A percentile compares a stretch with the other conserved stretches of the same genome.
Conservation (phyloP, 2,797 vertebrate species). For the Hippoglossus hippoglossus region DNA sequence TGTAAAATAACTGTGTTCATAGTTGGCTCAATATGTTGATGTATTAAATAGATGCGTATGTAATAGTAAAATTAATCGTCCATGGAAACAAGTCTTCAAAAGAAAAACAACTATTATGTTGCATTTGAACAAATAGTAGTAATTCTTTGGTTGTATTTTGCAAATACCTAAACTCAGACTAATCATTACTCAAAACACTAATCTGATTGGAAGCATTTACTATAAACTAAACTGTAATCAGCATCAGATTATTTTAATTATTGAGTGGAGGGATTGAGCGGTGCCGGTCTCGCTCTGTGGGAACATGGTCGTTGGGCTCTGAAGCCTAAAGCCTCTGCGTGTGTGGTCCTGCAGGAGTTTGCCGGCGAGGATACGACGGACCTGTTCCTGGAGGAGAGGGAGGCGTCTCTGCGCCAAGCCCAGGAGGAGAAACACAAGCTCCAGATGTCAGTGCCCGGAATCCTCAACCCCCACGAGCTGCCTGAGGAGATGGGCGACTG, state of each 20-base stretch:
- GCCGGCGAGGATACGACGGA: constrained; percentile 98
- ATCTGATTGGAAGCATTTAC: constrained; percentile 1
- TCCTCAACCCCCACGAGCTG: constrained; percentile 98
- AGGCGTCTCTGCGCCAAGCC: constrained; percentile 94
- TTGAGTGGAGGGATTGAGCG: neutral
- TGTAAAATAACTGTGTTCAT: too few species aligned
- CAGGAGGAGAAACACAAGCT: constrained; percentile 99
- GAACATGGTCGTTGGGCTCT: too few species aligned
- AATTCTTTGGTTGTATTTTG: too few species aligned
- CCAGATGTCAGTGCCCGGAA: constrained; percentile 98
- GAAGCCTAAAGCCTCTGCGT: neutral
- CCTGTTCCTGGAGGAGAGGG: constrained; percentile 96
- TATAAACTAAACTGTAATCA: too few species aligned
- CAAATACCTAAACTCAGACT: too few species aligned
- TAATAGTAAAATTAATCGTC: too few species aligned
- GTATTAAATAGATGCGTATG: too few species aligned
- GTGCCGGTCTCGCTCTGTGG: neutral
- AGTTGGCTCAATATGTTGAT: too few species aligned
- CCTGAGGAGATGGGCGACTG: constrained; percentile 99
- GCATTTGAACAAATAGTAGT: too few species aligned
- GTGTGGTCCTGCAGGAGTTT: constrained; percentile 87
- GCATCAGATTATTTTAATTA: neutral
- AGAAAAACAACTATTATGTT: too few species aligned
- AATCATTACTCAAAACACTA: neutral
- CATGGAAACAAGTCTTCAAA: too few species aligned